These are phyloP conservation scores for Larimichthys polyactis DNA, from an alignment of 2,113 vertebrate genomes.

Conservation along the genomic window DNA sequence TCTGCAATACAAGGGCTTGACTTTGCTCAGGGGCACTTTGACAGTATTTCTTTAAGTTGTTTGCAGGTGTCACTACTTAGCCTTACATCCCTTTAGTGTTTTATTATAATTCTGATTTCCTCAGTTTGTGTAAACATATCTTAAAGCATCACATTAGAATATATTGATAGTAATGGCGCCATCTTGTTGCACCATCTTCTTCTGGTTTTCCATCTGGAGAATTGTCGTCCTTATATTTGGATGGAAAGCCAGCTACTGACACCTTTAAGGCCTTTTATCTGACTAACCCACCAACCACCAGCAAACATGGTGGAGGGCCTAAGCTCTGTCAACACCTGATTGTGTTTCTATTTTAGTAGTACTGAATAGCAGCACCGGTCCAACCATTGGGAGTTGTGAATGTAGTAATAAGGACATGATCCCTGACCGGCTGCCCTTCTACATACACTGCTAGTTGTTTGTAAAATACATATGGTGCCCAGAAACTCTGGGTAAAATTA, in stretches of 20 bases:
- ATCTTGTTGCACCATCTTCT: too few relatives aligned
- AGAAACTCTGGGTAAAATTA: neutral
- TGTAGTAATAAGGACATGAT: neutral
- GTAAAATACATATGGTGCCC: neutral
- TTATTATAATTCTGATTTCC: neutral
- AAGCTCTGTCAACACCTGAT: too few relatives aligned
- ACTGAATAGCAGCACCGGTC: neutral
- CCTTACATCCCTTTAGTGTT: neutral
- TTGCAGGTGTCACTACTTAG: neutral
- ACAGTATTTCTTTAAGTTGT: neutral
- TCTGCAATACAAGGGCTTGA: neutral
- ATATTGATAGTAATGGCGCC: too few relatives aligned
- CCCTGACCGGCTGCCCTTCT: neutral
- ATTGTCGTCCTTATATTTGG: too few relatives aligned
- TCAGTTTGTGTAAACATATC: too few relatives aligned
- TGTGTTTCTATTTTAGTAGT: too few relatives aligned
- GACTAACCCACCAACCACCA: too few relatives aligned
- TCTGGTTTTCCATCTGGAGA: too few relatives aligned
- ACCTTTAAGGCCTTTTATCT: too few relatives aligned
- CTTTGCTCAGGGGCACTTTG: constrained; percentile 10
- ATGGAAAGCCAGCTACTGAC: too few relatives aligned
- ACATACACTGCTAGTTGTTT: neutral
- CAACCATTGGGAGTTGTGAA: neutral
- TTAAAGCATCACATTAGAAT: too few relatives aligned
- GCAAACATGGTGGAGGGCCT: too few relatives aligned